phyloP scores from a whole-genome alignment of 2,113 vertebrate species.

The Plecturocebus donacophilus region DNA sequence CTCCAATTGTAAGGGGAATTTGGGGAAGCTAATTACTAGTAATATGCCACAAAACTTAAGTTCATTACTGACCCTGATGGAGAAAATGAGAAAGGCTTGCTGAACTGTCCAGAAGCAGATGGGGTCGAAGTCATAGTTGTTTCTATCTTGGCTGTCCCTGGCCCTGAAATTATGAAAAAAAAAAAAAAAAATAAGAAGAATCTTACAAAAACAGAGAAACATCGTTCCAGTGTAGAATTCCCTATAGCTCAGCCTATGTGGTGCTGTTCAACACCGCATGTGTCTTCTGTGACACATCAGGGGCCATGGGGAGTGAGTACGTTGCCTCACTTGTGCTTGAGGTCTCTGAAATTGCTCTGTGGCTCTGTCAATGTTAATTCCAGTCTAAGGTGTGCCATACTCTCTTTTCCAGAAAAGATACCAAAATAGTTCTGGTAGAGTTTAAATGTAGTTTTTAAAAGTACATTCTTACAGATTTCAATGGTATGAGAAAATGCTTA shows the following conservation, averaged over 20 bases:
- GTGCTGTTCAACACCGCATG: background rate
- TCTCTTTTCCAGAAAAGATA: background rate
- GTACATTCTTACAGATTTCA: background rate
- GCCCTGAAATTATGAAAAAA: slow-evolving; percentile 74
- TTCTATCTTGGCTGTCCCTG: slow-evolving; percentile 84
- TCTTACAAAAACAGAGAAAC: background rate
- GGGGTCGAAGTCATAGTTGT: slow-evolving; percentile 79
- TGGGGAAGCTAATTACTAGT: background rate
- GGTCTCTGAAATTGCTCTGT: background rate
- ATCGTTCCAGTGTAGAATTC: background rate
- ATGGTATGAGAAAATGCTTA: background rate
- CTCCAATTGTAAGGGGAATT: background rate
- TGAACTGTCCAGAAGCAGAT: slow-evolving; percentile 80
- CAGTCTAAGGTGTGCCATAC: background rate
- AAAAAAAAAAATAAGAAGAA: slow-evolving; percentile 12
- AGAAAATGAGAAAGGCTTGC: slow-evolving; percentile 89
- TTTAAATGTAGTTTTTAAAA: background rate
- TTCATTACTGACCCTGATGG: slow-evolving; percentile 86
- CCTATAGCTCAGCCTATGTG: accelerated
- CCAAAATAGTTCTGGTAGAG: background rate
- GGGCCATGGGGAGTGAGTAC: accelerated
- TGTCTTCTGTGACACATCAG: background rate
- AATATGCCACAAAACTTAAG: background rate
- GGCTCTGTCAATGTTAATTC: background rate
- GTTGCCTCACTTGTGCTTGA: background rate